Evolutionary conservation across 2,113 vertebrate species (phyloP).

Genomic region (Mugil cephalus): DNA sequence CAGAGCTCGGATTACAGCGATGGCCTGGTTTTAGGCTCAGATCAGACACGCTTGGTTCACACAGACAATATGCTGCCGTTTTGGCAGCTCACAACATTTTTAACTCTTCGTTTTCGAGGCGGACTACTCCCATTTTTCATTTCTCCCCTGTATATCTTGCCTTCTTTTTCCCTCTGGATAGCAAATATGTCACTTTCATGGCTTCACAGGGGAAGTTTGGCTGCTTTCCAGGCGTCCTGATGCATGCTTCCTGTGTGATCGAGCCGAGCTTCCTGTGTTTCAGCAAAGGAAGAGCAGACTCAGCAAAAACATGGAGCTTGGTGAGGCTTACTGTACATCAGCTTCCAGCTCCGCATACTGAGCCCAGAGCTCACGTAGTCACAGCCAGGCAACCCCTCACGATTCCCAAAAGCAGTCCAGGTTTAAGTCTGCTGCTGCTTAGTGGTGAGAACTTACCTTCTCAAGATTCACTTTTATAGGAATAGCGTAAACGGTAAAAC

Average conservation of each 20-base stretch:
- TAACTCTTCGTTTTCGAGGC: constrained; percentile 8
- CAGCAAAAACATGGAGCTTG: constrained; percentile 37
- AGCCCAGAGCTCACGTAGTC: constrained; percentile 32
- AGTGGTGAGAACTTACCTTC: constrained; percentile 8
- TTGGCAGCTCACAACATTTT: constrained; percentile 42
- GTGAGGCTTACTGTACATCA: constrained; percentile 42
- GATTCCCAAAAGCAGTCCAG: constrained; percentile 9
- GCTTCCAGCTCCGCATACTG: constrained; percentile 27
- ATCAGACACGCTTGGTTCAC: constrained; percentile 50
- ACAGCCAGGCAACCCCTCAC: constrained; percentile 41
- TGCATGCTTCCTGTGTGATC: constrained; percentile 69
- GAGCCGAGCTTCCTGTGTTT: constrained; percentile 68
- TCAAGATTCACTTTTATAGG: constrained; percentile 21
- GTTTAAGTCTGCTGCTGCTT: background rate
- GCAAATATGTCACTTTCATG: constrained; percentile 35
- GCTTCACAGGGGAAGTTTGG: constrained; percentile 24
- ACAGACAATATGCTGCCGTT: constrained; percentile 59
- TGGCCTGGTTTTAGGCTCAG: constrained; percentile 44
- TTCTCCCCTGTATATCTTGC: constrained; percentile 3
- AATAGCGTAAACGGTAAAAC: constrained; percentile 41
- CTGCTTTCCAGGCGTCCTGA: constrained; percentile 44
- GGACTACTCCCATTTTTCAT: background rate
- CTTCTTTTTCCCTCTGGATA: constrained; percentile 2
- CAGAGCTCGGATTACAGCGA: constrained; percentile 29
- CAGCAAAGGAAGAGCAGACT: constrained; percentile 60